A percentile compares a stretch with the other conserved stretches of the same genome.
Conservation (phyloP, 2,113 vertebrate genomes). For the Chloroceryle aenea region DNA sequence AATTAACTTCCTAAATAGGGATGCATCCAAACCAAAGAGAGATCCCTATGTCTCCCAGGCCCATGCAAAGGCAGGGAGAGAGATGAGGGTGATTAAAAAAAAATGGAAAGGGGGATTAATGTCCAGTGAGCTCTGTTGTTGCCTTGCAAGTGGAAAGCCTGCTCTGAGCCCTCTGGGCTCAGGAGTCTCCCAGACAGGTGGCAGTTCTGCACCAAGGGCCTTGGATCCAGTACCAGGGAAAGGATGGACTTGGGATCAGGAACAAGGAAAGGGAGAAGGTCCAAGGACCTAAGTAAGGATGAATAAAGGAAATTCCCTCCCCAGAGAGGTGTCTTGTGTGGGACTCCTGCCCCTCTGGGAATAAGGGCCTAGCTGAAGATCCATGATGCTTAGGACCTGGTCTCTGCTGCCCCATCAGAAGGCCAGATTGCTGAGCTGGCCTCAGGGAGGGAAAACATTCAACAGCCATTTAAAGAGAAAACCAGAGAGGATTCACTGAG, state of each 20-base stretch:
- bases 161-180: neutral
- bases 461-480: constrained; percentile 71
- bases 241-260: neutral
- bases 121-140: neutral
- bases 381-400: neutral
- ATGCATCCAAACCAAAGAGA: constrained; percentile 40
- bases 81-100: neutral
- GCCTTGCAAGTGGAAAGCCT: neutral
- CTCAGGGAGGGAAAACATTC: neutral
- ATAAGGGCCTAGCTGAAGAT: neutral
- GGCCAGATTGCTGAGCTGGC: neutral
- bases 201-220: neutral
- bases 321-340: fast-evolving
- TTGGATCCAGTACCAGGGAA: neutral
- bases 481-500: constrained; percentile 67
- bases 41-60: neutral
- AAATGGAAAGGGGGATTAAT: neutral
- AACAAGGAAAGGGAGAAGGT: neutral
- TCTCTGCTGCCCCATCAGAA: neutral
- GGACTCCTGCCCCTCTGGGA: fast-evolving
- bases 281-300: neutral
- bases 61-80: neutral
- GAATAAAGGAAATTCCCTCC: neutral
- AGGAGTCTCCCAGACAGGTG: fast-evolving
- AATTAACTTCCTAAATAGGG: constrained; percentile 55